A percentile compares a stretch with the other conserved stretches of the same genome.
phyloP scores from a whole-genome alignment of 1,140 invertebrate species.

The Drosophila lacteicornis region DNA sequence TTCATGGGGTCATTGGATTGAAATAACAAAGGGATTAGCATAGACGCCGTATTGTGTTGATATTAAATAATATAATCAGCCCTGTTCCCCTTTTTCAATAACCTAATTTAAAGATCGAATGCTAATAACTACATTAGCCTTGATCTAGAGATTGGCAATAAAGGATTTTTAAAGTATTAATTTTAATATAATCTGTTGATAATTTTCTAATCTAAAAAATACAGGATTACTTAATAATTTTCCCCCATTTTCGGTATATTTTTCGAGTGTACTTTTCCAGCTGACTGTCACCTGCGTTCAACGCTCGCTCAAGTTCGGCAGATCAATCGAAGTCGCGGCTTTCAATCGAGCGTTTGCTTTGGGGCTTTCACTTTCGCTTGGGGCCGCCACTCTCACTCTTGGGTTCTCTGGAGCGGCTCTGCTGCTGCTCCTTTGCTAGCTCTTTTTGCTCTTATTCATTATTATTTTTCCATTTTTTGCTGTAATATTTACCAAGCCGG shows the following conservation, averaged over 20 bases:
- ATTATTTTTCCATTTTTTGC: slow-evolving; percentile 16
- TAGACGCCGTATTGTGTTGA: slow-evolving; percentile 1
- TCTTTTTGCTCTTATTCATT: slow-evolving; percentile 24
- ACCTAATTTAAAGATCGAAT: not conserved
- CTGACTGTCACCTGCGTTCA: slow-evolving; percentile 62
- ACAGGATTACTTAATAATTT: too few relatives aligned
- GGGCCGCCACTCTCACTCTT: slow-evolving; percentile 32
- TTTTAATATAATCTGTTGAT: too few relatives aligned
- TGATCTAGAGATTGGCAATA: not conserved
- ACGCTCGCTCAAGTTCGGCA: slow-evolving; percentile 55
- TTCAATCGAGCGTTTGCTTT: slow-evolving; percentile 39
- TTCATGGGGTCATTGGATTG: not conserved
- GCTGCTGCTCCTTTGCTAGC: slow-evolving; percentile 7
- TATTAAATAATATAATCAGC: slow-evolving; percentile 19
- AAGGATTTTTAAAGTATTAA: not conserved
- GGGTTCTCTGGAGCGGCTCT: slow-evolving; percentile 24
- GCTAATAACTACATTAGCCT: not conserved
- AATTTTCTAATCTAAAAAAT: not conserved
- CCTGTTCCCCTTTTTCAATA: slow-evolving; percentile 4
- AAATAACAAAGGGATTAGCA: slow-evolving; percentile 17
- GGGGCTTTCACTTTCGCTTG: slow-evolving; percentile 52
- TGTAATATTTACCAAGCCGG: slow-evolving; percentile 33
- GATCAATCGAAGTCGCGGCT: slow-evolving; percentile 69
- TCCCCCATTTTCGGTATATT: not conserved
- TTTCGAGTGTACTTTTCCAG: slow-evolving; percentile 10